Evolutionary conservation across 2,113 vertebrate species (phyloP).

Genomic region (Chrysemys picta): DNA sequence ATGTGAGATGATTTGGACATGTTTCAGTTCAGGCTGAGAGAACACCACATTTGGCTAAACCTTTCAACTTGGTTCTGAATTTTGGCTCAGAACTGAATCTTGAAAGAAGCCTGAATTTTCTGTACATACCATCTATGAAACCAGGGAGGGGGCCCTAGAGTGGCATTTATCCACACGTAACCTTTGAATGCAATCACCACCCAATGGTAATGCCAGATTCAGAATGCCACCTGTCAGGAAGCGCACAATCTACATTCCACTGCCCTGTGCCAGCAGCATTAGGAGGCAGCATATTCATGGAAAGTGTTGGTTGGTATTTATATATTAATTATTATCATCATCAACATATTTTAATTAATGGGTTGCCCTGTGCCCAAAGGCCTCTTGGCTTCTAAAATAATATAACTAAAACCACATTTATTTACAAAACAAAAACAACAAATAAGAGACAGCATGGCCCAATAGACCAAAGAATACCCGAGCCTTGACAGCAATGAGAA

Average conservation of each 20-base stretch:
- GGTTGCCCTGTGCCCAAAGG: not conserved
- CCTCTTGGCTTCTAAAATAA: not conserved
- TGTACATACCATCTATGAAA: not conserved
- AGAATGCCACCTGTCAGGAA: not conserved
- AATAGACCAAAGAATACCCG: not conserved
- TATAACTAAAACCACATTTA: not conserved
- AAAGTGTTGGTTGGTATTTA: not conserved
- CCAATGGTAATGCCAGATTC: fast-evolving
- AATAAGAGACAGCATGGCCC: not conserved
- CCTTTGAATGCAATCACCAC: not conserved
- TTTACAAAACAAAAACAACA: not conserved
- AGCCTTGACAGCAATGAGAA: not conserved
- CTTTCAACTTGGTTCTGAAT: not conserved
- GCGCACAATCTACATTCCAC: fast-evolving
- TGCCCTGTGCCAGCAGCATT: fast-evolving
- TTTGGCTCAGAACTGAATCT: not conserved
- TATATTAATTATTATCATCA: not conserved
- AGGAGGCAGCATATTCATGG: not conserved
- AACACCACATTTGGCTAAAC: fast-evolving
- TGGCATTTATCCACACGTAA: not conserved
- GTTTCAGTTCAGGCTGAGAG: not conserved
- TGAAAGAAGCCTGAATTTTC: not conserved
- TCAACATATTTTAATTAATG: conserved; percentile 3
- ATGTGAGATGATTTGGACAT: not conserved
- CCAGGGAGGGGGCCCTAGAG: not conserved